phyloP scores from a whole-genome alignment of 1,140 invertebrate genomes.

The Drosophila yakuba region DNA sequence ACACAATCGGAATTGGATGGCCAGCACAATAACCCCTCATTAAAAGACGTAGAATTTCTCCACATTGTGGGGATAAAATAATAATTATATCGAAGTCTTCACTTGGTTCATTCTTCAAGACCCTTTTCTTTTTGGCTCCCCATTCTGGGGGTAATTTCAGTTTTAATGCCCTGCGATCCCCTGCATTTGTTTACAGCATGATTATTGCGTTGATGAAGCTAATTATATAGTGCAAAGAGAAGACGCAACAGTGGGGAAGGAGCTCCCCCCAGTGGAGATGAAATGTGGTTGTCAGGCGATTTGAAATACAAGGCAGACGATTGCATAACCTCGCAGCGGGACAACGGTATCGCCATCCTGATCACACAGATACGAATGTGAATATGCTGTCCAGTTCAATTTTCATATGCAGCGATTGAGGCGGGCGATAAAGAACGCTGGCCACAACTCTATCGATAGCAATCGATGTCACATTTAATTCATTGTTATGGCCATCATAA shows the following conservation, averaged over 20 bases:
- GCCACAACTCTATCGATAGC: slow-evolving; percentile 75
- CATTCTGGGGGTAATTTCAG: slow-evolving; percentile 61
- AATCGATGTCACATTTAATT: slow-evolving; percentile 83
- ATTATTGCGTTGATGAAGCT: slow-evolving; percentile 82
- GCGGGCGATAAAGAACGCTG: slow-evolving; percentile 58
- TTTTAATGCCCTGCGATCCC: slow-evolving; percentile 61
- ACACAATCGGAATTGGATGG: slow-evolving; percentile 17
- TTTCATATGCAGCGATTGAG: slow-evolving; percentile 70
- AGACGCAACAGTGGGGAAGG: slow-evolving; percentile 30
- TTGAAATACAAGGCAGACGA: slow-evolving; percentile 72
- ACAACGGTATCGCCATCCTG: slow-evolving; percentile 20
- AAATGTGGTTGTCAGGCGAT: slow-evolving; percentile 63
- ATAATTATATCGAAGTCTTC: slow-evolving; percentile 49
- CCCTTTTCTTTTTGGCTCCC: slow-evolving; percentile 13
- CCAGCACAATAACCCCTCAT: slow-evolving; percentile 16
- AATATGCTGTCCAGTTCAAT: slow-evolving; percentile 28
- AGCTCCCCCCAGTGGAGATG: slow-evolving; percentile 29
- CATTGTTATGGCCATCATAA: slow-evolving; percentile 82
- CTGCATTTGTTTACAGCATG: slow-evolving; percentile 72
- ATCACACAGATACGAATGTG: slow-evolving; percentile 8
- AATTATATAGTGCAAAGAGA: slow-evolving; percentile 74
- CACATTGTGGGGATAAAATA: slow-evolving; percentile 46
- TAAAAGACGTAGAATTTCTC: slow-evolving; percentile 30
- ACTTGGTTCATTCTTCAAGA: slow-evolving; percentile 4
- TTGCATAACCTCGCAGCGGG: slow-evolving; percentile 74